phyloP scores from a whole-genome alignment of 2,888 invertebrate species.

The Pandemis corylana region DNA sequence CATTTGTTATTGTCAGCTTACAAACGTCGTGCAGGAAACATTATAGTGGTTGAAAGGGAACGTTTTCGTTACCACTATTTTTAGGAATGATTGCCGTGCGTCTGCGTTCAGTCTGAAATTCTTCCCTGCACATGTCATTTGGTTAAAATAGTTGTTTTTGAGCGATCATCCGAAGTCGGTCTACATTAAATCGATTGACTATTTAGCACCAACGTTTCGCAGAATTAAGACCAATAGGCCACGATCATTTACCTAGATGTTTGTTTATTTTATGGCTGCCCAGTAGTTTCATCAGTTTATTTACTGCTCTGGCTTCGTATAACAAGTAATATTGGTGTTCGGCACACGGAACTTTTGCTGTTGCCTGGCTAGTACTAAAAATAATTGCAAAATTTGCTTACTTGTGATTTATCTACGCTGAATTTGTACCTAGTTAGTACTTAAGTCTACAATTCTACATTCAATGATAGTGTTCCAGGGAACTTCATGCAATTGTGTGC shows the following conservation, averaged over 20 bases:
- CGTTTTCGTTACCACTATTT: conserved; percentile 38
- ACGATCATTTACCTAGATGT: not conserved
- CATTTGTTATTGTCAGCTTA: conserved; percentile 47
- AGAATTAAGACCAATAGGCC: conserved; percentile 2
- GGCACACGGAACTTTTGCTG: not conserved
- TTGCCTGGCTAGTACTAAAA: not conserved
- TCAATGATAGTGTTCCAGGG: too few species aligned
- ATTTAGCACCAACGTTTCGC: not conserved
- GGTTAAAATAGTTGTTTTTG: conserved; percentile 15
- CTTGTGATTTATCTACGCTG: not conserved
- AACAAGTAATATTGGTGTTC: not conserved
- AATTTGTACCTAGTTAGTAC: not conserved
- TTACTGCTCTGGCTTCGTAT: not conserved
- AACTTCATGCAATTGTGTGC: too few species aligned
- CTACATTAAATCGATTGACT: not conserved
- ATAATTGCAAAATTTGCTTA: not conserved
- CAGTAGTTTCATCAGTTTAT: not conserved
- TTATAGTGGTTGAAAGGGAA: conserved; percentile 34
- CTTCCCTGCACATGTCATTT: conserved; percentile 32
- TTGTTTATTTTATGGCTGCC: not conserved
- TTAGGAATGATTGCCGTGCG: conserved; percentile 32
- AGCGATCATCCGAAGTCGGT: not conserved
- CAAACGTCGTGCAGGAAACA: conserved; percentile 38
- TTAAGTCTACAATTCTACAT: too few species aligned
- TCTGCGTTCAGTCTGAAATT: conserved; percentile 33